Evolutionary conservation across 2,888 invertebrate genomes (phyloP).

Genomic region (Endomychus coccineus): DNA sequence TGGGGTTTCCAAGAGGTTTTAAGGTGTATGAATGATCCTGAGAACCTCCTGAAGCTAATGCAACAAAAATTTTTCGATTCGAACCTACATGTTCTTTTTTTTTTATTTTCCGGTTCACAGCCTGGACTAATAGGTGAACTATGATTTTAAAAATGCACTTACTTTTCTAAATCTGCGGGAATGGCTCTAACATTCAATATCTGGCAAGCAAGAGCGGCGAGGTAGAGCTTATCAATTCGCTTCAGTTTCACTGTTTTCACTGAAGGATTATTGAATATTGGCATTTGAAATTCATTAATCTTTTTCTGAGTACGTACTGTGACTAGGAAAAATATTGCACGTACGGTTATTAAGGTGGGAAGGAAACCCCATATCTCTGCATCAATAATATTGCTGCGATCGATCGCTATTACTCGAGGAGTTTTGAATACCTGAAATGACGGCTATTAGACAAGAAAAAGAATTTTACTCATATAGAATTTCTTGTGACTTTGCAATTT

Average conservation of each 20-base stretch:
- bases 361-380: conserved; percentile 50
- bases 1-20: no score
- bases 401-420: conserved; percentile 47
- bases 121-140: no score
- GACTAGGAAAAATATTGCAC: conserved; percentile 43
- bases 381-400: conserved; percentile 44
- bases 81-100: no score
- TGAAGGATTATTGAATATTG: conserved; percentile 4
- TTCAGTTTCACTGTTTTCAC: conserved; percentile 8
- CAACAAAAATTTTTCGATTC: no score
- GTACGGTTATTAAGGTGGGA: conserved; percentile 43
- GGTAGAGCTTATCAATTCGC: conserved; percentile 10
- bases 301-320: conserved; percentile 19
- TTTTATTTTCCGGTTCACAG: no score
- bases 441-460: no score
- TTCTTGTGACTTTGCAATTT: no score
- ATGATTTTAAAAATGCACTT: no score
- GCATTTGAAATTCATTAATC: conserved; percentile 5
- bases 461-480: no score
- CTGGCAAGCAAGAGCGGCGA: conserved; percentile 13
- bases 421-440: conserved; percentile 11
- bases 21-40: no score
- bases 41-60: no score
- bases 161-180: conserved; percentile 14
- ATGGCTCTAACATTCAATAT: conserved; percentile 11